Percentiles rank a stretch among this genome's conserved stretches.
Conservation (phyloP, 2,113 vertebrate species). For the Mobula hypostoma region DNA sequence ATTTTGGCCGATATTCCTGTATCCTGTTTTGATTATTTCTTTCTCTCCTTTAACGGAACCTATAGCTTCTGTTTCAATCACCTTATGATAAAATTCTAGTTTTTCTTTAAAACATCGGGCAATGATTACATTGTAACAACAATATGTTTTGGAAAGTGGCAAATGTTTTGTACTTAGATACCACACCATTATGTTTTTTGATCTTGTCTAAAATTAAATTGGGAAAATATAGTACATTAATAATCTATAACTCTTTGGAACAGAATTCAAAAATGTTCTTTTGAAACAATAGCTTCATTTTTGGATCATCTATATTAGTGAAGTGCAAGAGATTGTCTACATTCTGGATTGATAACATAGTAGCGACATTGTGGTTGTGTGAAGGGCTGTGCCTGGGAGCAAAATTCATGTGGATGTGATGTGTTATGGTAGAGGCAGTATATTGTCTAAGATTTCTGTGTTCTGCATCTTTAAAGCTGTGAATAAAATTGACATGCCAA, state of each 20-base stretch:
- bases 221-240: background rate
- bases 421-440: slow-evolving; percentile 10
- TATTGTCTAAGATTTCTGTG: slow-evolving; percentile 27
- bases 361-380: background rate
- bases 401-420: background rate
- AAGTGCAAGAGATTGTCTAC: background rate
- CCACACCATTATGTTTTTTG: background rate
- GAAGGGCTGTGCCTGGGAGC: background rate
- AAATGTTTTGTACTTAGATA: background rate
- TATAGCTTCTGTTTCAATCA: background rate
- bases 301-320: background rate
- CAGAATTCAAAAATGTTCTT: background rate
- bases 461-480: slow-evolving; percentile 23
- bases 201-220: background rate
- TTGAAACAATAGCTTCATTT: background rate
- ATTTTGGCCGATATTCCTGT: background rate
- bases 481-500: slow-evolving; percentile 34
- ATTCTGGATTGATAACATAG: background rate
- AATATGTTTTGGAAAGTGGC: background rate
- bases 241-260: background rate
- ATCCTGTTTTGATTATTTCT: background rate
- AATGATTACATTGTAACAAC: background rate
- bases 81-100: background rate
- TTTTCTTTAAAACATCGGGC: background rate
- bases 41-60: background rate